Evolutionary conservation across 2,888 invertebrate genomes (phyloP).

Genomic region (Limnephilus marmoratus): DNA sequence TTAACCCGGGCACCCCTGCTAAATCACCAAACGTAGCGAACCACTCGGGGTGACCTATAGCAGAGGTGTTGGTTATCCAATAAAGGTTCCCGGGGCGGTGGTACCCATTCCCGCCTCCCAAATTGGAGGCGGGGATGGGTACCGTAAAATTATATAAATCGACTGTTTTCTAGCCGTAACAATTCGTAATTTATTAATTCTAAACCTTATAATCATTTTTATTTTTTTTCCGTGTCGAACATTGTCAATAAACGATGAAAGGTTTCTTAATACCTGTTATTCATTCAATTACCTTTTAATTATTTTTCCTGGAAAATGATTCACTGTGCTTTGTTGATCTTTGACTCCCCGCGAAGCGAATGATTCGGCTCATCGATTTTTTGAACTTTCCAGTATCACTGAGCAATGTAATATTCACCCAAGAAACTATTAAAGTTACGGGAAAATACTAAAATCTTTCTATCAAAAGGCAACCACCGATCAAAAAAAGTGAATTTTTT

Average conservation of each 20-base stretch:
- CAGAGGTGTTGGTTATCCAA: no score
- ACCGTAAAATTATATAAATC: no score
- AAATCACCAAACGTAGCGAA: no score
- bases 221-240: no score
- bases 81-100: no score
- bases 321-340: not conserved
- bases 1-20: no score
- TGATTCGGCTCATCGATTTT: not conserved
- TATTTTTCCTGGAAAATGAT: not conserved
- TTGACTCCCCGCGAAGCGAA: not conserved
- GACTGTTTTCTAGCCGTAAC: no score
- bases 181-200: no score
- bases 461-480: not conserved
- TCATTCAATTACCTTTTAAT: not conserved
- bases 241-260: not conserved
- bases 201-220: no score
- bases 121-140: no score
- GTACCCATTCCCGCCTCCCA: no score
- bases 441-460: not conserved
- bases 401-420: not conserved
- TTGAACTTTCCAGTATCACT: not conserved
- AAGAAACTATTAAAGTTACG: not conserved
- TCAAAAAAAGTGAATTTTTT: not conserved
- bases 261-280: not conserved
- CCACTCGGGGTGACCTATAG: no score